Evolutionary conservation across 2,797 vertebrate species (phyloP), one percentile per base, ranked within the genome.

Genomic region (Podargus strigoides): DNA sequence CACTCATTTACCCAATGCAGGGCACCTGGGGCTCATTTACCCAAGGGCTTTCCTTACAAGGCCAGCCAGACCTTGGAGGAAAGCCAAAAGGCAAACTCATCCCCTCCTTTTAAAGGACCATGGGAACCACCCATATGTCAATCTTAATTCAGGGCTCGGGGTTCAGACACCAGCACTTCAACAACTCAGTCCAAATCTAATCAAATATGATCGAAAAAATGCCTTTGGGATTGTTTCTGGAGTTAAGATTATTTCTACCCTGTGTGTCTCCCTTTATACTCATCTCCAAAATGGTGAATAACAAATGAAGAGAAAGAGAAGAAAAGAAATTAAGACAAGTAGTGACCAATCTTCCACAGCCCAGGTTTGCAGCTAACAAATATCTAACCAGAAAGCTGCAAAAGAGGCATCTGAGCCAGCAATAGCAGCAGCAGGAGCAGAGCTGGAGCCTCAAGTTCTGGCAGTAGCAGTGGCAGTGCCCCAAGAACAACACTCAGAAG

Each of bases 391-490:
- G 39, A 77, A 72, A 85, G 58, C 78, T 91, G 46, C 53, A 74
- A 56, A 60, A 87, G 75, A 85, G 17, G 21, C 44, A 60, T 23
- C 58, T 2, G n/a, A 85, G 81, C 37, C 94, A 95, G 83, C 66
- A 92, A 42, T 3, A 76, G 76, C 72, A 75, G 24, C 85, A 90
- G 74, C n/a, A 80, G 81, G 39, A 72, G 84, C 81, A 52, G 84
- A 82, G 84, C 86, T 92, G 72, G 59, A 82, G 78, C 68, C 78
- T 80, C 67, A 14, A 7, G 37, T 46, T 62, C 84, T 85, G 81
- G 75, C 89, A 93, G 86, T 36, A 92, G 91, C 85, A 64, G 77
- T 89, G 72, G 91, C 95, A 83, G 56, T 9, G 78, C 75, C 89
- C 75, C 92, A 97, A 81, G 42, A 95, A 62, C 78, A 95, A 56